Conservation (phyloP, 2,888 invertebrate species). For the Herminia tarsipennalis region DNA sequence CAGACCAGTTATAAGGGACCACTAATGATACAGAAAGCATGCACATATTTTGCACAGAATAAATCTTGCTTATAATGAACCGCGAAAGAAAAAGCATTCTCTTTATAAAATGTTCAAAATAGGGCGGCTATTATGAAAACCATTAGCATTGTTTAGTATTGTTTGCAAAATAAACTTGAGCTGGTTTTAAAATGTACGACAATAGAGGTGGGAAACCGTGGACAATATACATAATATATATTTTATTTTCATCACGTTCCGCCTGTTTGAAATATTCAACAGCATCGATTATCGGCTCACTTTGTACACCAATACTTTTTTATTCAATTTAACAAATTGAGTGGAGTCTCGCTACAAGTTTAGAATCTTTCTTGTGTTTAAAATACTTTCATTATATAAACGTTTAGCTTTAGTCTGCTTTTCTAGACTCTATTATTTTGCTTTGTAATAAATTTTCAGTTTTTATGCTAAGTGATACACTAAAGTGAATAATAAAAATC, state of each 20-base stretch:
- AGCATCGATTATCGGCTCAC: constrained; percentile 78
- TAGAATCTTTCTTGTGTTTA: constrained; percentile 42
- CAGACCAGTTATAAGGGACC: too few relatives aligned
- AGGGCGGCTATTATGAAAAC: constrained; percentile 51
- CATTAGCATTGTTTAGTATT: constrained; percentile 57
- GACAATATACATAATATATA: constrained; percentile 38
- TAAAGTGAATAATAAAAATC: too few relatives aligned
- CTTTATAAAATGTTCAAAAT: constrained; percentile 43
- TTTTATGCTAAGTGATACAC: too few relatives aligned
- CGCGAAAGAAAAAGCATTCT: constrained; percentile 17
- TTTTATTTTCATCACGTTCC: constrained; percentile 74
- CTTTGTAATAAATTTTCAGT: too few relatives aligned
- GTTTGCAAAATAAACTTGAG: constrained; percentile 57
- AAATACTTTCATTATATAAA: constrained; percentile 25
- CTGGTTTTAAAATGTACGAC: constrained; percentile 56
- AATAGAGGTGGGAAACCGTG: constrained; percentile 52
- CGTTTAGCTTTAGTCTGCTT: constrained; percentile 20
- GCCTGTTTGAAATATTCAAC: constrained; percentile 78
- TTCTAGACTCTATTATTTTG: constrained; percentile 11
- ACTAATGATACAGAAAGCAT: constrained; percentile 15
- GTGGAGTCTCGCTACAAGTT: constrained; percentile 47
- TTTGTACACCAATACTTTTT: constrained; percentile 78
- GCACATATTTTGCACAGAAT: background rate
- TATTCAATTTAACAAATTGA: constrained; percentile 69
- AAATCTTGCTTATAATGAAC: constrained; percentile 5